These are phyloP conservation scores for Perodicticus potto DNA, from an alignment of 2,797 vertebrate species.

Conservation along the genomic window DNA sequence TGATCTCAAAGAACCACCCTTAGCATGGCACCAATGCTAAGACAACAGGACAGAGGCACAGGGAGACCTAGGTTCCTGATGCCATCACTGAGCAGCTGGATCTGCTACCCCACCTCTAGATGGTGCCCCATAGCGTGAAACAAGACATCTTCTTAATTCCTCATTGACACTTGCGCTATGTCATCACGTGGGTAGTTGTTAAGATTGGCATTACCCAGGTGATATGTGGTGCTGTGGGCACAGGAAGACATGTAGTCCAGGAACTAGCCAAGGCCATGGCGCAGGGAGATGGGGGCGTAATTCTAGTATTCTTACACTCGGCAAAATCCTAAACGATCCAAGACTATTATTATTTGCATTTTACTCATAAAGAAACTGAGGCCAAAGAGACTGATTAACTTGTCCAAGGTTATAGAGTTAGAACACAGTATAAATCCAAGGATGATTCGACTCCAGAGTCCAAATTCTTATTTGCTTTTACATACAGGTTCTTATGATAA, in stretches of 20 bases:
- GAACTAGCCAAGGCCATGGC: background rate
- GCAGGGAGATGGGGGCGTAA: background rate
- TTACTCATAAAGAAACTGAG: conserved; percentile 52
- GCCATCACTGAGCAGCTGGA: background rate
- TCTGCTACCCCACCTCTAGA: background rate
- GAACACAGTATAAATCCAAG: background rate
- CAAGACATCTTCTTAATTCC: background rate
- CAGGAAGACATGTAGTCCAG: background rate
- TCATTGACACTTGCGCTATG: background rate
- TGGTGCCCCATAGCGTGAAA: background rate
- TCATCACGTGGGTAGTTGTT: background rate
- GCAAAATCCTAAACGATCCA: conserved; percentile 30
- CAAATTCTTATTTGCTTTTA: conserved; percentile 8
- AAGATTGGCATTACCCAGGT: background rate
- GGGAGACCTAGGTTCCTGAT: background rate
- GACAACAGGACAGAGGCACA: background rate
- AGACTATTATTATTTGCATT: background rate
- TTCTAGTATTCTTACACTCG: background rate
- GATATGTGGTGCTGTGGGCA: background rate
- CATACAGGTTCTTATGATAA: background rate
- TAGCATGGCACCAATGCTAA: background rate
- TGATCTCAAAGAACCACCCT: fast-evolving
- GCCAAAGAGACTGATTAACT: conserved; percentile 14
- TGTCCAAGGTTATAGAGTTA: background rate
- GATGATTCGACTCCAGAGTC: background rate